Base-by-base conservation (phyloP, 1,140 invertebrate species). In the Copidosoma floridanum region DNA sequence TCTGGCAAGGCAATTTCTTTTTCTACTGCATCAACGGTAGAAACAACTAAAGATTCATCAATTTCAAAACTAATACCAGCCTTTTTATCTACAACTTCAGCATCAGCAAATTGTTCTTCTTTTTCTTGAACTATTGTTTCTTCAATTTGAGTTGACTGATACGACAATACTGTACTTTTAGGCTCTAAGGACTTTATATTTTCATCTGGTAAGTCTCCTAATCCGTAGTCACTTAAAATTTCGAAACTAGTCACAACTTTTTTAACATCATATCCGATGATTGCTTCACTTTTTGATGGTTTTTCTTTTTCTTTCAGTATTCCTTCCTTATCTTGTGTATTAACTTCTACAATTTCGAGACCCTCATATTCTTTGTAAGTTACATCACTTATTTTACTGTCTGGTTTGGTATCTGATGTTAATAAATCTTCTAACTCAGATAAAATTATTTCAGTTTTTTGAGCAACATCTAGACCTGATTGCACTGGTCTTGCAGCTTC, bases 401-500 rank as follows among this genome's bases (percentile, higher is more conserved):
- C 79, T 18, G 83, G 81, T 74, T 79, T 81, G 2, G 80, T 57
- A 46, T 80, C 72, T 40, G 66, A 65, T 16, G 46, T 38, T 41
- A 83, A 74, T 47, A 69, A 64, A 27, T 72, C 76, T 78, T 85
- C 84, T 66, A 81, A 84, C 70, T 85, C 85, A 10, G 78, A 82
- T 41, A 70, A 32, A 2, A 74, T 76, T 47, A 81, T 68, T 72
- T 82, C 68, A 12, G 69, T 74, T 70, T 83, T 78, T 65, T 78
- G 68, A 2, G 74, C 79, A 51, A 79, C 60, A 57, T 77, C 69
- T 24, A 83, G 56, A 14, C 69, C 70, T 38, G 47, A 75, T 68
- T 82, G 79, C 57, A 74, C 61, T 26, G 73, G 69, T 48, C 64
- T 74, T 10, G 79, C 76, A 50, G 62, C 75, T 47, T 77, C 75